phyloP scores from a whole-genome alignment of 2,113 vertebrate genomes.

The Pitta sordida region DNA sequence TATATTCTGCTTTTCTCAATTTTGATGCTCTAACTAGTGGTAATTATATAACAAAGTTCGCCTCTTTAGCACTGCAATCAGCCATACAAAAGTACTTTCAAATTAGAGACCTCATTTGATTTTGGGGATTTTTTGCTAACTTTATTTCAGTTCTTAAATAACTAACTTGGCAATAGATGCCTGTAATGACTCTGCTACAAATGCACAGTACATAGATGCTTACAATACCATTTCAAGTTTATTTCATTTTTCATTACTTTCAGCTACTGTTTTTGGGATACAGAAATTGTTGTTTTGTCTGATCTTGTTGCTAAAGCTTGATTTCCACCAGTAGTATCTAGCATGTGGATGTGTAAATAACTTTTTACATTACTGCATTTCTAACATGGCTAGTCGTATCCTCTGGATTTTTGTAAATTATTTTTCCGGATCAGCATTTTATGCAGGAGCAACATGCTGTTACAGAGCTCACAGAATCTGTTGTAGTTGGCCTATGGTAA shows the following conservation, averaged over 20 bases:
- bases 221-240: neutral
- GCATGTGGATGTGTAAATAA: neutral
- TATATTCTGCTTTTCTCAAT: neutral
- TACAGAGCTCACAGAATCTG: neutral
- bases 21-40: neutral
- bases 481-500: neutral
- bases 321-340: neutral
- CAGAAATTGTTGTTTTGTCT: neutral
- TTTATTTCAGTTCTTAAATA: neutral
- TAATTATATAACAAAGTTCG: neutral
- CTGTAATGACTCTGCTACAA: neutral
- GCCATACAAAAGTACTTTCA: neutral
- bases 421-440: neutral
- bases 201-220: neutral
- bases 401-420: neutral
- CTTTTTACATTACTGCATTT: neutral
- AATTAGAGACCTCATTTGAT: neutral
- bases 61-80: neutral
- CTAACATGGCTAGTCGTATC: rapidly evolving
- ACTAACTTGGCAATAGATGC: neutral
- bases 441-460: rapidly evolving
- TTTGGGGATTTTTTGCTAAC: neutral
- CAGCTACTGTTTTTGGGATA: neutral
- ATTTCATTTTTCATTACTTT: neutral
- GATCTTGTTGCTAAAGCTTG: neutral